Conservation (phyloP, 2,113 vertebrate species). For the Strix uralensis region DNA sequence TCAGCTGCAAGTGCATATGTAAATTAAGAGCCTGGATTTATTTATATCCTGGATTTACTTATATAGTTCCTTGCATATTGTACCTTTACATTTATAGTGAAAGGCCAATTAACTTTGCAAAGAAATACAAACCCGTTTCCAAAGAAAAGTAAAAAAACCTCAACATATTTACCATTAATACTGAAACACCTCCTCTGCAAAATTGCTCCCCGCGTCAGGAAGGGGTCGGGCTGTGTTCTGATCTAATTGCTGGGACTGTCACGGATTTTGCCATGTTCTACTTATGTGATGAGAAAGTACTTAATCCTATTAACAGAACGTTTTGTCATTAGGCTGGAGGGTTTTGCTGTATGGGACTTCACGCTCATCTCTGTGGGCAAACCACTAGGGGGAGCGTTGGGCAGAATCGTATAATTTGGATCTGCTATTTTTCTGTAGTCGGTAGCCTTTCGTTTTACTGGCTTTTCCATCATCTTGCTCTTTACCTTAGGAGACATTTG, state of each 20-base stretch:
- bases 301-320: conserved; percentile 77
- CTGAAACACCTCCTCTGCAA: conserved; percentile 43
- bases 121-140: neutral
- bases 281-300: conserved; percentile 75
- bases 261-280: conserved; percentile 68
- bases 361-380: neutral
- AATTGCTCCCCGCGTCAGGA: conserved; percentile 31
- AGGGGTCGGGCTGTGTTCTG: conserved; percentile 53
- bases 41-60: neutral
- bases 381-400: conserved; percentile 71
- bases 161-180: conserved; percentile 69
- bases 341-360: neutral
- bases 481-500: neutral
- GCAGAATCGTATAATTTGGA: neutral
- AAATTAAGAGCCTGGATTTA: neutral
- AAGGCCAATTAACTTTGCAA: neutral
- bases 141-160: neutral
- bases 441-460: neutral
- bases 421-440: neutral
- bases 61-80: neutral
- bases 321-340: conserved; percentile 57
- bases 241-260: conserved; percentile 53
- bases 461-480: neutral
- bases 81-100: neutral
- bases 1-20: neutral